Conservation (phyloP, 1,140 invertebrate genomes). For the Laupala kohalensis region DNA sequence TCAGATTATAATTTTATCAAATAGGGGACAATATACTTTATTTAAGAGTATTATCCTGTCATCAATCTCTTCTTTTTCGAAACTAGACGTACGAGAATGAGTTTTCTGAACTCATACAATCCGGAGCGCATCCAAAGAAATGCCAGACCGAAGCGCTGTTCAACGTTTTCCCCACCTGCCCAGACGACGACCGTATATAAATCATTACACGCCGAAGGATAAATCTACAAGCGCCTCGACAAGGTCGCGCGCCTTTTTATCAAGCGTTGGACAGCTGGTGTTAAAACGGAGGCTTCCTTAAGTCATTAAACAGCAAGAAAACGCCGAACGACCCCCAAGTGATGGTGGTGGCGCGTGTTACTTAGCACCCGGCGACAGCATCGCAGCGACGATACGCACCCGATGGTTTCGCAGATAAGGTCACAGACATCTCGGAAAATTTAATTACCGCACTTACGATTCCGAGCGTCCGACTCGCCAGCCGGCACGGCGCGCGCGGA, state of each 20-base stretch:
- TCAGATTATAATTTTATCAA: too few relatives aligned
- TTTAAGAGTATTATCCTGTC: too few relatives aligned
- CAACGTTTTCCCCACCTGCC: too few relatives aligned
- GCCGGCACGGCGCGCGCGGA: too few relatives aligned
- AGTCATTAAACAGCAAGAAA: neutral
- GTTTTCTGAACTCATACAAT: too few relatives aligned
- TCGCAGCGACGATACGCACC: neutral
- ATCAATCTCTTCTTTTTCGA: too few relatives aligned
- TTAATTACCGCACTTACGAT: neutral
- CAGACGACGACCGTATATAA: too few relatives aligned
- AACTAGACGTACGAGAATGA: too few relatives aligned
- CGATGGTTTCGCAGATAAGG: neutral
- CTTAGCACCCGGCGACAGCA: neutral
- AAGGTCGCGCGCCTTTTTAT: neutral
- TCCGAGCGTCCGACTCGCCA: neutral
- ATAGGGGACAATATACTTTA: too few relatives aligned
- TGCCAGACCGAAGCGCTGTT: too few relatives aligned
- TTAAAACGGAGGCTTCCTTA: neutral
- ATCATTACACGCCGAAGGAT: neutral
- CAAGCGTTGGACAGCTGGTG: neutral
- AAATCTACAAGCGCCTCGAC: neutral
- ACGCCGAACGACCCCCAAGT: neutral
- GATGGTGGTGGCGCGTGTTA: too few relatives aligned
- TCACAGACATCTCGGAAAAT: neutral
- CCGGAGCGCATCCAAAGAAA: too few relatives aligned